Conservation (phyloP, 2,797 vertebrate genomes). For the Sebastes hubbsi region DNA sequence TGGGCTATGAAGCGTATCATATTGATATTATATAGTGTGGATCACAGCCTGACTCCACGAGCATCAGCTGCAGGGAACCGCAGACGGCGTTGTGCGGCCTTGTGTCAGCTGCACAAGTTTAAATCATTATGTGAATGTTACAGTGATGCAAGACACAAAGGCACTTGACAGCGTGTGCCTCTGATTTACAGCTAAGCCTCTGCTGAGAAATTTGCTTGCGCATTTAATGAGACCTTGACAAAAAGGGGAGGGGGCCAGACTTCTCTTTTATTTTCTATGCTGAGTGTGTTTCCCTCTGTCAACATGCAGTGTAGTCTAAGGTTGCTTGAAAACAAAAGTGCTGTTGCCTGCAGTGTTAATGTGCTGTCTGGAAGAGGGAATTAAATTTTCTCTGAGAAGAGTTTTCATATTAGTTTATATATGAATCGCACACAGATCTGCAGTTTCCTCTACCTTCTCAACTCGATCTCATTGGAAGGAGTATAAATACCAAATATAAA, state of each 20-base stretch:
- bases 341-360: neutral
- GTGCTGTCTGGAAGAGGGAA: neutral
- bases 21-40: constrained; percentile 34
- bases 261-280: neutral
- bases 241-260: neutral
- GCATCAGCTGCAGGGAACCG: neutral
- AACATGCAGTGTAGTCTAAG: neutral
- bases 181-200: constrained; percentile 7
- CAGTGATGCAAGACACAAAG: constrained; percentile 19
- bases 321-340: constrained; percentile 20
- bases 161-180: neutral
- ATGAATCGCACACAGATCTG: too few relatives aligned
- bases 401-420: neutral
- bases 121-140: constrained; percentile 11
- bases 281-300: neutral
- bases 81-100: neutral
- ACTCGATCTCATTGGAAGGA: too few relatives aligned
- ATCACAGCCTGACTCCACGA: constrained; percentile 31
- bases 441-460: too few relatives aligned
- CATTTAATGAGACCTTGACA: constrained; percentile 28
- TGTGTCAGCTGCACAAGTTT: constrained; percentile 15
- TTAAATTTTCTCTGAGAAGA: neutral
- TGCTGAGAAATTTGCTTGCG: constrained; percentile 10
- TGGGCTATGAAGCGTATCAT: constrained; percentile 29
- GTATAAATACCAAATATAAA: too few relatives aligned